These are phyloP conservation scores for Pachyuromys duprasi DNA, from an alignment of 2,797 vertebrate species.

Conservation along the genomic window DNA sequence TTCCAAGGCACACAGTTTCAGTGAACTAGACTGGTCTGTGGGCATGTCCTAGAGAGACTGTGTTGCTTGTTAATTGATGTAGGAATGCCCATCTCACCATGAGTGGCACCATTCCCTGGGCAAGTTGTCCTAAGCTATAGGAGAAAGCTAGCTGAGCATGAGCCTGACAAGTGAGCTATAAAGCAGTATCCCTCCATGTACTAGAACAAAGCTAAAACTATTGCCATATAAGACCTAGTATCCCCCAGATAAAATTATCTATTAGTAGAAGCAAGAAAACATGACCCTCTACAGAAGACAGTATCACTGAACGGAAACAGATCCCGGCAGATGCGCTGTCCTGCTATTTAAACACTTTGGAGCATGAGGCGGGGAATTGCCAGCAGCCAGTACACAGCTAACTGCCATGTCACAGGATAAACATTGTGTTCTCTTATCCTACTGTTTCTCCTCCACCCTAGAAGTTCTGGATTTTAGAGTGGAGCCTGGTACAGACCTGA, in stretches of 20 bases:
- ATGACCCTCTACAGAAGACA: neutral
- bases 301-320: neutral
- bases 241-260: neutral
- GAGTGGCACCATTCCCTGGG: neutral
- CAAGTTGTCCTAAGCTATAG: neutral
- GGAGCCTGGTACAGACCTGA: neutral
- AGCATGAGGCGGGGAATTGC: neutral
- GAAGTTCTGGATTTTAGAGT: neutral
- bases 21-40: neutral
- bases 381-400: neutral
- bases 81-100: neutral
- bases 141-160: neutral
- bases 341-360: neutral
- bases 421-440: neutral
- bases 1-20: neutral
- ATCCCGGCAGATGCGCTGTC: neutral
- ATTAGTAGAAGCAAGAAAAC: neutral
- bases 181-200: neutral
- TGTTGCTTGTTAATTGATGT: neutral
- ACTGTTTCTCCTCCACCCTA: neutral
- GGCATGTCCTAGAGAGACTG: neutral
- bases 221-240: neutral
- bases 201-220: neutral
- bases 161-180: neutral
- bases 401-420: neutral